phyloP scores from a whole-genome alignment of 1,140 invertebrate species.

The Dendrolimus punctatus region DNA sequence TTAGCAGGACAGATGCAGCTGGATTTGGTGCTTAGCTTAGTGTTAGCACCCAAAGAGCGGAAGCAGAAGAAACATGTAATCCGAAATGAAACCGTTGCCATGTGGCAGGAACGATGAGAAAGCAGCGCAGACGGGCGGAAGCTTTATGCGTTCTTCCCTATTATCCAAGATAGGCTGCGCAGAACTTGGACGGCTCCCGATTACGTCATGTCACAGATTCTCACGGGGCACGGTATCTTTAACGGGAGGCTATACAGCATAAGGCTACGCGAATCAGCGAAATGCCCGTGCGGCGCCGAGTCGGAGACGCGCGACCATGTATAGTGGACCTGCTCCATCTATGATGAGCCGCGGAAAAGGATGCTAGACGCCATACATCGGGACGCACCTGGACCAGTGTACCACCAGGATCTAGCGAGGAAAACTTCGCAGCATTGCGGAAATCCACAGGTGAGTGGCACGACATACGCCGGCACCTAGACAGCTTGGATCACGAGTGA shows the following conservation, averaged over 20 bases:
- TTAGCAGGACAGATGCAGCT: too few relatives aligned
- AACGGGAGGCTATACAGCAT: conserved; percentile 9
- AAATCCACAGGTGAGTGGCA: background rate
- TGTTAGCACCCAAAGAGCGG: too few relatives aligned
- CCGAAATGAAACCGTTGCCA: too few relatives aligned
- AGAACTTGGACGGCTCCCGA: conserved; percentile 9
- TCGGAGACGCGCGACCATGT: conserved; percentile 8
- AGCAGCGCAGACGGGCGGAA: conserved; percentile 4
- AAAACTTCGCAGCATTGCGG: background rate
- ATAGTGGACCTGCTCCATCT: conserved; percentile 8
- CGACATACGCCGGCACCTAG: background rate
- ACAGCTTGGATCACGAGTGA: background rate
- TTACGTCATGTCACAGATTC: conserved; percentile 12
- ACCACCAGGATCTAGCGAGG: background rate
- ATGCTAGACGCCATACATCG: conserved; percentile 2
- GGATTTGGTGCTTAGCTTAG: conserved; percentile 13
- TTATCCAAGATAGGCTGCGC: conserved; percentile 5
- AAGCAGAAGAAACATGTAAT: too few relatives aligned
- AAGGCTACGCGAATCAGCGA: conserved; percentile 2
- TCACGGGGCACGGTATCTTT: conserved; percentile 14
- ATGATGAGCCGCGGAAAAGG: conserved; percentile 3
- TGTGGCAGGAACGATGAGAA: conserved; percentile 20
- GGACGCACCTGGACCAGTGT: background rate
- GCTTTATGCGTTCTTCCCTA: conserved; percentile 10
- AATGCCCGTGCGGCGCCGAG: conserved; percentile 5